These are phyloP conservation scores for Coremacera marginata DNA, from an alignment of 2,888 invertebrate genomes.

Conservation along the genomic window DNA sequence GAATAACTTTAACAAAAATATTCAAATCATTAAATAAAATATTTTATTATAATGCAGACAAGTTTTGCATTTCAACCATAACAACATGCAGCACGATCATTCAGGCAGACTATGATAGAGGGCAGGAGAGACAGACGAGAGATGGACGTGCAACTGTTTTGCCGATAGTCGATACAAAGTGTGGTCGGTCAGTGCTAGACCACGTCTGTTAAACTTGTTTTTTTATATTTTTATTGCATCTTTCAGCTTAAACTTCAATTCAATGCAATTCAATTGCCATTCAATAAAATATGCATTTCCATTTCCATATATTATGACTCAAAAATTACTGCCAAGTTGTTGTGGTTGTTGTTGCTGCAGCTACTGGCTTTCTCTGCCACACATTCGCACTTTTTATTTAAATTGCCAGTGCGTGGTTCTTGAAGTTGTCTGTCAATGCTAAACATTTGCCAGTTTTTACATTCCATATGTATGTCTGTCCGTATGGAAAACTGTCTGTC, in stretches of 20 bases:
- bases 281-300: conserved; percentile 8
- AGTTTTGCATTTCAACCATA: conserved; percentile 44
- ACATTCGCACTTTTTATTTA: conserved; percentile 14
- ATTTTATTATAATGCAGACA: conserved; percentile 51
- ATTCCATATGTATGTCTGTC: not conserved
- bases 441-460: not conserved
- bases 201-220: not conserved
- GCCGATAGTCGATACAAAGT: not conserved
- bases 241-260: not conserved
- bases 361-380: not conserved
- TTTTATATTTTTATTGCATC: not conserved
- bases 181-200: not conserved
- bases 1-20: conserved; percentile 46
- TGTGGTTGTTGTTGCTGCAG: not conserved
- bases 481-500: not conserved
- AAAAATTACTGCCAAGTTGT: not conserved
- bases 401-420: not conserved
- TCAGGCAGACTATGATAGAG: not conserved
- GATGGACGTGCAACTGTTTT: not conserved
- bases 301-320: conserved; percentile 8
- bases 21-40: conserved; percentile 52
- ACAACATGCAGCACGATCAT: conserved; percentile 21
- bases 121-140: not conserved
- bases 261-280: conserved; percentile 1
- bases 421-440: conserved; percentile 6